These are phyloP conservation scores for Nasonia giraulti DNA, from an alignment of 1,140 invertebrate species.

Conservation along the genomic window DNA sequence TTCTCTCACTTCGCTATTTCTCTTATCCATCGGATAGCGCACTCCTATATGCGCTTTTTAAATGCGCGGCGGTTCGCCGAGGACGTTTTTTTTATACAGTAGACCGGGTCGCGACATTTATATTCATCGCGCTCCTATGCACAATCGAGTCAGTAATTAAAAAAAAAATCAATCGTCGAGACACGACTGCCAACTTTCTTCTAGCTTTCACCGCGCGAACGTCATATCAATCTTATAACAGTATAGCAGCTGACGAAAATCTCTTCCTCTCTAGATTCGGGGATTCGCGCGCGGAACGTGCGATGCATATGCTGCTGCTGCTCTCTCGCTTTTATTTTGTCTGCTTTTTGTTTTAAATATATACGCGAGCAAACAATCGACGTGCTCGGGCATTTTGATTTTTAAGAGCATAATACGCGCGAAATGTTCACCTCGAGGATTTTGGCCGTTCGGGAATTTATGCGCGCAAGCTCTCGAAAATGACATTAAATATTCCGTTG, in stretches of 20 bases:
- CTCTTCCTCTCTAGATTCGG: neutral
- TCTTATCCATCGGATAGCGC: conserved; percentile 23
- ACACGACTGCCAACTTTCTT: neutral
- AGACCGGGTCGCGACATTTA: neutral
- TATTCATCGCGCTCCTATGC: conserved; percentile 22
- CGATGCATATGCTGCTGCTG: neutral
- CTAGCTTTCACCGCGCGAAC: neutral
- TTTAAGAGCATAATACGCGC: no score
- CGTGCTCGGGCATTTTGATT: no score
- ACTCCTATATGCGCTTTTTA: conserved; percentile 8
- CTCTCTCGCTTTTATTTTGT: no score
- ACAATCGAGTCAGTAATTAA: conserved; percentile 35
- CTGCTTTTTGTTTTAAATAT: no score
- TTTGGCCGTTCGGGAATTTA: no score
- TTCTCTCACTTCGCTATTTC: conserved; percentile 1
- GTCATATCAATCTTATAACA: conserved; percentile 3
- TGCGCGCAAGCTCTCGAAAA: no score
- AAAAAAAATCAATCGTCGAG: conserved; percentile 35
- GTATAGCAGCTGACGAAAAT: neutral
- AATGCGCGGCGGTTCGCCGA: neutral
- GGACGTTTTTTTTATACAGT: neutral
- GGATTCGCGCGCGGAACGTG: neutral
- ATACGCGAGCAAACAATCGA: no score
- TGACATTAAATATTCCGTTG: no score
- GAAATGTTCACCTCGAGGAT: no score